A percentile compares a stretch with the other conserved stretches of the same genome.
These are phyloP conservation scores for Pseudomyrmex dendroicus DNA, from an alignment of 1,140 invertebrate species.

Conservation along the genomic window DNA sequence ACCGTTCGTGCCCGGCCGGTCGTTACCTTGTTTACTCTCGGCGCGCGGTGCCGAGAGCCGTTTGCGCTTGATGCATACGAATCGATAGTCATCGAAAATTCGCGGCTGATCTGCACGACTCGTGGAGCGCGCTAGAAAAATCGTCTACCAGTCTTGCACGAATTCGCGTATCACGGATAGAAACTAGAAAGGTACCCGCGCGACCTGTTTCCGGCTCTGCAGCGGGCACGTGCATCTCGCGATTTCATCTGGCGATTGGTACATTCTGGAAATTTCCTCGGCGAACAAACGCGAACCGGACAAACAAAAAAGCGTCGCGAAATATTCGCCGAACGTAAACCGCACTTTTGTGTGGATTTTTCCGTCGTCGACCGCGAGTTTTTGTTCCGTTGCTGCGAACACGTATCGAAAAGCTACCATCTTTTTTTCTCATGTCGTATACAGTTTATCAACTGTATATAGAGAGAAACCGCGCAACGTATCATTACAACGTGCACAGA, in stretches of 20 bases:
- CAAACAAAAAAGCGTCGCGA: conserved; percentile 6
- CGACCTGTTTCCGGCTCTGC: conserved; percentile 57
- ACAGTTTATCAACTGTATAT: conserved; percentile 22
- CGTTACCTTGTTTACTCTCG: conserved; percentile 64
- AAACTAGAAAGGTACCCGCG: conserved; percentile 55
- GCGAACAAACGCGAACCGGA: background rate
- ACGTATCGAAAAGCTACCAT: conserved; percentile 12
- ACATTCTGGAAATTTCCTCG: conserved; percentile 44
- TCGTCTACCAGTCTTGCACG: conserved; percentile 58
- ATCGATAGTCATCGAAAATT: conserved; percentile 80
- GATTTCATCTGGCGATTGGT: conserved; percentile 45
- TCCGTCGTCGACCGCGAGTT: background rate
- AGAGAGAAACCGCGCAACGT: conserved; percentile 39
- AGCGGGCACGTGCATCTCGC: conserved; percentile 55
- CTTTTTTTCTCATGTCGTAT: conserved; percentile 22
- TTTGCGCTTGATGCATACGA: conserved; percentile 63
- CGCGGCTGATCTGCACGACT: conserved; percentile 67
- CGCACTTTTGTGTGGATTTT: conserved; percentile 21
- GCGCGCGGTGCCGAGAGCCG: conserved; percentile 64
- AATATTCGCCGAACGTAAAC: background rate
- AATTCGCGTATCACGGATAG: conserved; percentile 61
- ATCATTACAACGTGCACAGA: conserved; percentile 55
- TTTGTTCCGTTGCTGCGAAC: background rate
- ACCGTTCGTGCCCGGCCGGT: conserved; percentile 57
- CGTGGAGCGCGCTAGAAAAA: conserved; percentile 48